Conservation (phyloP, 2,113 vertebrate genomes). For the Zosterops japonicus region DNA sequence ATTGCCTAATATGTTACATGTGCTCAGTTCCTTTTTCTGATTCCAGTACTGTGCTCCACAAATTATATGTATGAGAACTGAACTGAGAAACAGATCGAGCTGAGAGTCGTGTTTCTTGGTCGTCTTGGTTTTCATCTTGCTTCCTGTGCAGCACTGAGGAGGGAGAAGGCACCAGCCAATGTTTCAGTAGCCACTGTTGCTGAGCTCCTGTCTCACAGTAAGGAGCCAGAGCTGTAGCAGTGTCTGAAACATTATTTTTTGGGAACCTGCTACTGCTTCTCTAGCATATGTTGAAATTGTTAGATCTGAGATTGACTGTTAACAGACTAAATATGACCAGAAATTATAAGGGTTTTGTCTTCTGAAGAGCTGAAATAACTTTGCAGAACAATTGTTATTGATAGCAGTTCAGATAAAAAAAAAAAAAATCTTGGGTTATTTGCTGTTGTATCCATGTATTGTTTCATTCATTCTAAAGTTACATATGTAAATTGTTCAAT, state of each 20-base stretch:
- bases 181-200: background rate
- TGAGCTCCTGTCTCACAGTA: background rate
- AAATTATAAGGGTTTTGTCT: background rate
- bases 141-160: background rate
- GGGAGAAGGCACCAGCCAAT: background rate
- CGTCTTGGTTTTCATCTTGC: background rate
- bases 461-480: background rate
- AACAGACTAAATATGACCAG: background rate
- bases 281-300: background rate
- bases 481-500: fast-evolving
- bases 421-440: background rate
- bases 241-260: background rate
- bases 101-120: background rate
- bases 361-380: background rate
- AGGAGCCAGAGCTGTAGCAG: background rate
- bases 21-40: background rate
- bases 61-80: background rate
- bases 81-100: background rate
- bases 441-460: background rate
- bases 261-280: background rate
- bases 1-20: fast-evolving
- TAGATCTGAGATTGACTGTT: background rate
- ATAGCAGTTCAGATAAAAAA: background rate
- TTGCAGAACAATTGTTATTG: background rate
- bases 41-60: background rate